Evolutionary conservation across 2,888 invertebrate genomes (phyloP).

Genomic region (Lycophotia porphyrea): DNA sequence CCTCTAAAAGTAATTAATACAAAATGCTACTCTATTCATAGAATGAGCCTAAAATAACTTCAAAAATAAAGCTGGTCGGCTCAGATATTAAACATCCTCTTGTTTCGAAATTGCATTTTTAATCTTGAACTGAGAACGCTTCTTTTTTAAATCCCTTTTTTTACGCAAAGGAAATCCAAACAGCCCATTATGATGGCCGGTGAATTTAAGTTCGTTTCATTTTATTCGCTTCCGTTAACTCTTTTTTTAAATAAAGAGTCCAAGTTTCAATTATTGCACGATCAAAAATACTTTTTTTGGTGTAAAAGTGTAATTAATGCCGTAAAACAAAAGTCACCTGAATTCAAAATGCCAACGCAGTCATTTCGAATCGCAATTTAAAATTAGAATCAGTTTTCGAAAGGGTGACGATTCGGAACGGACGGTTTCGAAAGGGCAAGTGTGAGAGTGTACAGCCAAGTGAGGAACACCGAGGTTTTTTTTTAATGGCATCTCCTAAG

Average conservation of each 20-base stretch:
- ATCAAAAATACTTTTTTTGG: constrained; percentile 26
- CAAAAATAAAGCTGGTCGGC: background rate
- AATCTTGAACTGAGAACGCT: background rate
- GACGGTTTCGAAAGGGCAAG: no score
- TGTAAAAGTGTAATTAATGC: constrained; percentile 15
- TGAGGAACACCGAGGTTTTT: no score
- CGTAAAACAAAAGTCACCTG: background rate
- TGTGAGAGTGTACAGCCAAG: no score
- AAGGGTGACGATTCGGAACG: no score
- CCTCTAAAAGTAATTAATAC: no score
- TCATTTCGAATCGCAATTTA: no score
- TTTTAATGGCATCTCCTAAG: no score
- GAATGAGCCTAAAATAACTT: background rate
- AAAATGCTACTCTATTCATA: background rate
- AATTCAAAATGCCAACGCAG: background rate
- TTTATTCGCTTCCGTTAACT: constrained; percentile 32
- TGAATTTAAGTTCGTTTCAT: constrained; percentile 49
- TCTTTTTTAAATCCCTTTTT: constrained; percentile 15
- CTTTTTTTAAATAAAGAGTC: constrained; percentile 22
- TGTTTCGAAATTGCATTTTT: constrained; percentile 34
- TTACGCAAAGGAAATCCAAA: constrained; percentile 33
- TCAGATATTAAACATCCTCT: constrained; percentile 6
- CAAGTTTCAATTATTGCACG: constrained; percentile 30
- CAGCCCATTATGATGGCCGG: background rate
- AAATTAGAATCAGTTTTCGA: no score